These are phyloP conservation scores for Oenanthe melanoleuca DNA, from an alignment of 2,113 vertebrate species.

Conservation along the genomic window DNA sequence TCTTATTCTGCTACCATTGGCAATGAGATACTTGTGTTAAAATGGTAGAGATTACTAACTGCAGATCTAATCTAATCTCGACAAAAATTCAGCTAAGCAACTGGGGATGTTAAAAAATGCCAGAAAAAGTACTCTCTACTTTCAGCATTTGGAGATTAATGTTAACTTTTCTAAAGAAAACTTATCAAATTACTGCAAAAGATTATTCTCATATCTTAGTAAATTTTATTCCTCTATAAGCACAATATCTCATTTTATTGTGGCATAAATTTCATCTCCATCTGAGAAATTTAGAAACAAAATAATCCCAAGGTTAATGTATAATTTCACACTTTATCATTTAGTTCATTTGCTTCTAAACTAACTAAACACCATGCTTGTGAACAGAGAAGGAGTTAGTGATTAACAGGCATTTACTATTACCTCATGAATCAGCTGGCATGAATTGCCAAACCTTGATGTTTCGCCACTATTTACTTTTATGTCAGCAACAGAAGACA, in stretches of 20 bases:
- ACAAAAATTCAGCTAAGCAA: neutral
- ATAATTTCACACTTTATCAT: neutral
- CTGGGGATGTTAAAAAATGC: neutral
- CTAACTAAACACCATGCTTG: neutral
- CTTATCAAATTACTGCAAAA: neutral
- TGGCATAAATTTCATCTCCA: neutral
- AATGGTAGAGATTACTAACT: neutral
- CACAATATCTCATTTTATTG: neutral
- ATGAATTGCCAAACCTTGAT: neutral
- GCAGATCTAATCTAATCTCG: neutral
- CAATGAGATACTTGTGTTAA: neutral
- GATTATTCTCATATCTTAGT: neutral
- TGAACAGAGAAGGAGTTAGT: neutral
- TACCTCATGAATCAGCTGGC: neutral
- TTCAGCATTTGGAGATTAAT: neutral
- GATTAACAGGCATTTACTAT: neutral
- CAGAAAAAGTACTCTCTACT: neutral
- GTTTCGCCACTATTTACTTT: neutral
- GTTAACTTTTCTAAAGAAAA: neutral
- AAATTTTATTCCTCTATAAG: neutral
- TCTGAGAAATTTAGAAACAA: neutral
- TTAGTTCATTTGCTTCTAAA: neutral
- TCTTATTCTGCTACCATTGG: constrained; percentile 14
- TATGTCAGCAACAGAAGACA: neutral
- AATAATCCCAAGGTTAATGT: neutral